Percentiles rank a stretch among this genome's conserved stretches.
phyloP scores from a whole-genome alignment of 2,888 invertebrate species.

The Ryuthela nishihirai region DNA sequence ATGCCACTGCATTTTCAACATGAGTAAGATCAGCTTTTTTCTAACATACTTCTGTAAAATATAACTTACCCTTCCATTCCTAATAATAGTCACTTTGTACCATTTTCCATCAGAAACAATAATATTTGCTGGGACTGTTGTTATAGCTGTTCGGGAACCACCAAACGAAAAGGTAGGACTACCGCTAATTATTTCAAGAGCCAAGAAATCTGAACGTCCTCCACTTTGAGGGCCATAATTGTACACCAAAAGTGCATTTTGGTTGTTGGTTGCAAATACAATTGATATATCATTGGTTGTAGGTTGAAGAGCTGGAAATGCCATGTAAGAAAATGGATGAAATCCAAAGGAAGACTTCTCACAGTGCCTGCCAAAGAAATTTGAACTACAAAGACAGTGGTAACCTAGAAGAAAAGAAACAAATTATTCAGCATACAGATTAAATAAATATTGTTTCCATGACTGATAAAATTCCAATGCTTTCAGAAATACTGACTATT shows the following conservation, averaged over 20 bases:
- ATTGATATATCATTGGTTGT: constrained; percentile 88
- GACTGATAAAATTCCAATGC: not conserved
- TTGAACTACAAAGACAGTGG: constrained; percentile 71
- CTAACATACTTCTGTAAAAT: not conserved
- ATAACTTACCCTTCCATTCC: constrained; percentile 79
- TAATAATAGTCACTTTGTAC: constrained; percentile 86
- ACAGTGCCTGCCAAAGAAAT: constrained; percentile 81
- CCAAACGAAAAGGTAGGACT: constrained; percentile 85
- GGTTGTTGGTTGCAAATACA: constrained; percentile 75
- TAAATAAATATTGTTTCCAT: not conserved
- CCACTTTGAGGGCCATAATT: constrained; percentile 85
- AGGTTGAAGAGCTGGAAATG: constrained; percentile 77
- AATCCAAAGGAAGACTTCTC: constrained; percentile 88
- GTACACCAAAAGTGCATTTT: constrained; percentile 80
- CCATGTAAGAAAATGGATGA: constrained; percentile 81
- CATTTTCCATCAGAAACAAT: constrained; percentile 80
- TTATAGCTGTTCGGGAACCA: constrained; percentile 74
- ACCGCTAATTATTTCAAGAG: constrained; percentile 80
- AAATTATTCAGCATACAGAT: not conserved
- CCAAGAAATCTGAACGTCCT: constrained; percentile 87
- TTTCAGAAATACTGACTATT: too few species aligned
- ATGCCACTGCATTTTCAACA: too few species aligned
- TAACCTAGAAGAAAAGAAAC: constrained; percentile 63
- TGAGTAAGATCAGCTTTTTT: too few species aligned
- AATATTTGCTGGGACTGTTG: constrained; percentile 68